Percentiles rank a stretch among this genome's conserved stretches.
Evolutionary conservation across 2,888 invertebrate genomes (phyloP).

Genomic region (Candidula unifasciata): DNA sequence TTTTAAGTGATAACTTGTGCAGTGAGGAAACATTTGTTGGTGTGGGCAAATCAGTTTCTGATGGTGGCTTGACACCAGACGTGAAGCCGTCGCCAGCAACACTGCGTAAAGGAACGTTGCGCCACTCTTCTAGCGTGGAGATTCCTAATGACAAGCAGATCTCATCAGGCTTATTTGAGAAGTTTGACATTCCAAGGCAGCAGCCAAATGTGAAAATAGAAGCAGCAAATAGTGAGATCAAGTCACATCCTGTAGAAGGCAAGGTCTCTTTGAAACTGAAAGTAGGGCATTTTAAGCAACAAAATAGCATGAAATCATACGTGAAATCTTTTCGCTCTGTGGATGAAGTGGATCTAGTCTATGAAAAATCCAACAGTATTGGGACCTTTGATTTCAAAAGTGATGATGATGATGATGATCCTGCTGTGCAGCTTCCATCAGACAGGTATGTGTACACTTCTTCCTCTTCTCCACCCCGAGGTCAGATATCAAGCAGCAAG

Average conservation of each 20-base stretch:
- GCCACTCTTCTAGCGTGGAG: constrained; percentile 48
- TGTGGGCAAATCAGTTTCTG: constrained; percentile 23
- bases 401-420: constrained; percentile 70
- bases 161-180: constrained; percentile 57
- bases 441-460: constrained; percentile 56
- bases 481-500: constrained; percentile 67
- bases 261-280: constrained; percentile 48
- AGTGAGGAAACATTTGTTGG: constrained; percentile 19
- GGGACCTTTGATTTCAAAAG: constrained; percentile 71
- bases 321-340: constrained; percentile 39
- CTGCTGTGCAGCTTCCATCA: constrained; percentile 54
- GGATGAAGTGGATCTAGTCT: constrained; percentile 32
- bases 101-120: constrained; percentile 46
- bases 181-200: constrained; percentile 55
- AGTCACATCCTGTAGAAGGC: constrained; percentile 36
- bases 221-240: constrained; percentile 29
- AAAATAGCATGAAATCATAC: constrained; percentile 45
- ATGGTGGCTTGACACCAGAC: constrained; percentile 42
- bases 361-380: constrained; percentile 51
- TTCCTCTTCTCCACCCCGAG: constrained; percentile 65
- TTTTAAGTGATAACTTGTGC: constrained; percentile 45
- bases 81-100: constrained; percentile 40
- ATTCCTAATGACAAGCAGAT: constrained; percentile 46
- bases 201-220: constrained; percentile 43
- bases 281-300: constrained; percentile 47